Evolutionary conservation across 2,888 invertebrate species (phyloP).

Genomic region (Spodoptera picta): DNA sequence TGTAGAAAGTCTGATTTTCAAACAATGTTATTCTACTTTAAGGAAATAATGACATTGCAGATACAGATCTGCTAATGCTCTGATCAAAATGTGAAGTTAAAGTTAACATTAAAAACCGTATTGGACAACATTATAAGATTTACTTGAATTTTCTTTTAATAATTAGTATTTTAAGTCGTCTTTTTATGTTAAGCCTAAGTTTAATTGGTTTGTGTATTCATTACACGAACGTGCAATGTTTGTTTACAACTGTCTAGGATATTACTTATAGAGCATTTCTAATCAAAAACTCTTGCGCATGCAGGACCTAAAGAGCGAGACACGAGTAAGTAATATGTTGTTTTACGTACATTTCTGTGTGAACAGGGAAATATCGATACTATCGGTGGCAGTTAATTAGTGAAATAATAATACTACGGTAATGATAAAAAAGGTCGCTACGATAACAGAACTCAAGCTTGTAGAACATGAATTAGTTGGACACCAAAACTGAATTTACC

Average conservation of each 20-base stretch:
- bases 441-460: conserved; percentile 3
- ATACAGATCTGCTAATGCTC: too few relatives aligned
- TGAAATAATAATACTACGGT: conserved; percentile 19
- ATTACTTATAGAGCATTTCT: conserved; percentile 17
- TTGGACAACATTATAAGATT: too few relatives aligned
- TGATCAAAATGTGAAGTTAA: too few relatives aligned
- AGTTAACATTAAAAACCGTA: too few relatives aligned
- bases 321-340: conserved; percentile 90
- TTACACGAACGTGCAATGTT: background rate
- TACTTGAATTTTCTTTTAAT: too few relatives aligned
- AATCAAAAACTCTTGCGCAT: conserved; percentile 62
- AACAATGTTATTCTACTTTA: too few relatives aligned
- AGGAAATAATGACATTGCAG: too few relatives aligned
- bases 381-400: conserved; percentile 37
- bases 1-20: too few relatives aligned
- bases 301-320: conserved; percentile 93
- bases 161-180: too few relatives aligned
- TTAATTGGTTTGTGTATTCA: background rate
- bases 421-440: conserved; percentile 23
- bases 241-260: background rate
- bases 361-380: conserved; percentile 48
- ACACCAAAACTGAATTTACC: background rate
- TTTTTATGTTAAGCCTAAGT: too few relatives aligned
- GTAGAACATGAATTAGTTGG: background rate
- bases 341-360: conserved; percentile 28